Conservation (phyloP, 2,888 invertebrate genomes). For the Reticulitermes lucifugus region DNA sequence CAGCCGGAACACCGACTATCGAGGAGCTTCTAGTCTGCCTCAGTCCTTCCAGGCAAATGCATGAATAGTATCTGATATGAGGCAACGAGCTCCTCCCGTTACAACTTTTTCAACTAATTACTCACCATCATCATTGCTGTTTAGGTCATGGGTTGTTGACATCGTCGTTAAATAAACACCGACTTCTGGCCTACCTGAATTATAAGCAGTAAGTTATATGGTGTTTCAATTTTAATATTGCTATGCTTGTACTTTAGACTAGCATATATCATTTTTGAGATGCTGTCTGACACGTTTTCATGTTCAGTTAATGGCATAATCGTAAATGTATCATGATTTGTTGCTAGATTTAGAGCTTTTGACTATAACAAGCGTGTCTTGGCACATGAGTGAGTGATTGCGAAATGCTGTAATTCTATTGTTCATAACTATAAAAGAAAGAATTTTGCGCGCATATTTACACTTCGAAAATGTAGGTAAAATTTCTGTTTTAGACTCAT, state of each 20-base stretch:
- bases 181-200: too few species aligned
- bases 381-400: constrained; percentile 7
- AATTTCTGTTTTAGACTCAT: background rate
- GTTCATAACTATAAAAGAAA: background rate
- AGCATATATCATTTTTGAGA: constrained; percentile 18
- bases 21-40: too few species aligned
- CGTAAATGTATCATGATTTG: constrained; percentile 25
- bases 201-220: background rate
- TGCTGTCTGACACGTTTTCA: constrained; percentile 26
- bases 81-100: too few species aligned
- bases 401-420: background rate
- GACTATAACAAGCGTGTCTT: constrained; percentile 16
- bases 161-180: too few species aligned
- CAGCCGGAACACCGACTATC: too few species aligned
- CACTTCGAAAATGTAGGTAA: background rate
- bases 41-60: too few species aligned
- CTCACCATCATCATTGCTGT: too few species aligned
- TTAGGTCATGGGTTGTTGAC: too few species aligned
- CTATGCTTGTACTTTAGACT: background rate
- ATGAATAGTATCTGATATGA: too few species aligned
- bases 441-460: background rate
- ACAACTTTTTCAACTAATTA: too few species aligned
- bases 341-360: constrained; percentile 21
- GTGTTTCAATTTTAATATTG: constrained; percentile 1
- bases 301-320: constrained; percentile 24